phyloP scores from a whole-genome alignment of 2,113 vertebrate genomes.

The Ageneiosus marmoratus region DNA sequence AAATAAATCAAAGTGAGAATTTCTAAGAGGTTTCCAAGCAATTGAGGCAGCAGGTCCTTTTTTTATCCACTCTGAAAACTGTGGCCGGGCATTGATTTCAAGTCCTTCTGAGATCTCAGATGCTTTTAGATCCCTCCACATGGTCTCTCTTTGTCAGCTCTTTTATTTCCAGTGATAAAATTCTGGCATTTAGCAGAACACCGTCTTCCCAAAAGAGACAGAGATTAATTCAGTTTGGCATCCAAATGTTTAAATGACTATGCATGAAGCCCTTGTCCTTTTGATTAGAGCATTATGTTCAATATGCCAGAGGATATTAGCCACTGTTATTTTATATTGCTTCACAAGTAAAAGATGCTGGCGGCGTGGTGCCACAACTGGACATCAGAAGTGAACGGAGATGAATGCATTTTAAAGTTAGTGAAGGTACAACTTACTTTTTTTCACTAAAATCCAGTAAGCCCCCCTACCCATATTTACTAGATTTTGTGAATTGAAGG shows the following conservation, averaged over 20 bases:
- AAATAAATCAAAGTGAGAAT: constrained; percentile 83
- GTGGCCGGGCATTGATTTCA: constrained; percentile 83
- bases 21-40: constrained; percentile 83
- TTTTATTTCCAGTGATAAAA: constrained; percentile 74
- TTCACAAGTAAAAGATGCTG: constrained; percentile 56
- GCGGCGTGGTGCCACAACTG: constrained; percentile 21
- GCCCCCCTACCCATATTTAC: neutral
- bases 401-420: constrained; percentile 62
- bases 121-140: constrained; percentile 74
- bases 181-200: constrained; percentile 76
- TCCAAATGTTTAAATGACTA: constrained; percentile 66
- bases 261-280: constrained; percentile 58
- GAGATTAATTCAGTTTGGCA: constrained; percentile 71
- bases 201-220: constrained; percentile 63
- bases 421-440: constrained; percentile 57
- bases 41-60: constrained; percentile 80
- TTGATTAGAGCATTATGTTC: constrained; percentile 52
- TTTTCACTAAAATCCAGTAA: constrained; percentile 57
- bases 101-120: constrained; percentile 83
- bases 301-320: constrained; percentile 42
- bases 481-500: constrained; percentile 46
- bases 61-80: constrained; percentile 81
- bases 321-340: constrained; percentile 59
- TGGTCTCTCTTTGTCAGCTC: constrained; percentile 60
- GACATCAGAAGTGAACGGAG: constrained; percentile 41